Evolutionary conservation across 2,113 vertebrate species (phyloP), one percentile per base, ranked within the genome.

Genomic region (Brachyhypopomus occidentalis): DNA sequence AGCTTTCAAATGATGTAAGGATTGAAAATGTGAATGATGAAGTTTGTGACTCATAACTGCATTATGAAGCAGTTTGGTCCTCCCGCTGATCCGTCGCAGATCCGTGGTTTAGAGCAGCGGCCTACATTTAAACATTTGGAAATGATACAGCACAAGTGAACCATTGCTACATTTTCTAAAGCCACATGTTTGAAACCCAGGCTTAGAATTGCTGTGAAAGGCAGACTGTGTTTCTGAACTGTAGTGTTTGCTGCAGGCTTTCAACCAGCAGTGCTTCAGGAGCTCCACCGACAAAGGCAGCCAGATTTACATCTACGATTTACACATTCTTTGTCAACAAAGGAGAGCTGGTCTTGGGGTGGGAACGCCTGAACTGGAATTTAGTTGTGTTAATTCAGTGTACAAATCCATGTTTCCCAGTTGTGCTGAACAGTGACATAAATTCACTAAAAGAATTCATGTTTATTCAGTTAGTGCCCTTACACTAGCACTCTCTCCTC

Each of bases 171-270:
- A 52, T 52, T 52, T 52, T 52, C 34, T 16, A 27, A 58, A 30
- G 69, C 11, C 22, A 69, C 23, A 60, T 27, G 16, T 4, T 5
- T 78, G 64, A 69, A 3, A 62, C 30, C 38, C 34, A 27, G 1
- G 12, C 62, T 69, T 72, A 58, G 72, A 71, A 45, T 58, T 20
- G 62, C 73, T 52, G 70, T 19, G 36, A 60, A 80, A 52, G 73
- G 69, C 80, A 76, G 45, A 69, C 80, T 48, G 62, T 59, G 66
- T 55, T 76, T 76, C 69, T 30, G 60, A 41, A 76, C 52, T 52
- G 62, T 19, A 59, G 69, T 45, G 36, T 20, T 64, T 52, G 19
- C 73, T 59, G 60, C 52, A 20, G 48, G 6, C 16, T 36, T 36
- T 36, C 63, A 66, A 36, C 19, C 25, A 34, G 19, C 27, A 36